phyloP scores from a whole-genome alignment of 2,113 vertebrate genomes.

The Pteropus alecto region DNA sequence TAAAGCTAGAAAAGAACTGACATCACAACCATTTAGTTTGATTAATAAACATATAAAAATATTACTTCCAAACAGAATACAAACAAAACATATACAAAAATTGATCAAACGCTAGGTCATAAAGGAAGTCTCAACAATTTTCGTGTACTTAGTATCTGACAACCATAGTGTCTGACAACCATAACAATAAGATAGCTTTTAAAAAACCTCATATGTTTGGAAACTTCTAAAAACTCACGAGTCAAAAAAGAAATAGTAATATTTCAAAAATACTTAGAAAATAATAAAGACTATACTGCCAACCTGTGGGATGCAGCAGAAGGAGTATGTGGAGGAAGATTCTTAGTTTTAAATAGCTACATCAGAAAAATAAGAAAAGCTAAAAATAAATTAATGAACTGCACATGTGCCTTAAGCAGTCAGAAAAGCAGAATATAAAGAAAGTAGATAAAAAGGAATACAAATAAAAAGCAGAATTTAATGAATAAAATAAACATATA shows the following conservation, averaged over 20 bases:
- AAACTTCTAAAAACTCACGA: constrained; percentile 9
- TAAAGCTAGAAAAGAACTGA: neutral
- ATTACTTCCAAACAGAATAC: neutral
- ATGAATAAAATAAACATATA: neutral
- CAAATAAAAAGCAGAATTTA: constrained; percentile 7
- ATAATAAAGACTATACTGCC: neutral
- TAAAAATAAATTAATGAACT: constrained; percentile 23
- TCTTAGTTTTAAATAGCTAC: neutral
- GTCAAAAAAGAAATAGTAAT: neutral
- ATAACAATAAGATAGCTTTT: neutral
- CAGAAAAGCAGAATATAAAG: neutral
- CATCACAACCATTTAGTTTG: neutral
- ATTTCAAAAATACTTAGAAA: neutral
- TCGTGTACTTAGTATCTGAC: neutral
- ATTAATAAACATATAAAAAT: neutral
- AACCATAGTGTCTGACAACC: neutral
- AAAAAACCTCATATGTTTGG: neutral
- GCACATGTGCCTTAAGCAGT: neutral
- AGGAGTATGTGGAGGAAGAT: neutral
- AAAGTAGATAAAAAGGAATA: neutral
- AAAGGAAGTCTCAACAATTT: constrained; percentile 2
- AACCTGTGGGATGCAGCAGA: neutral
- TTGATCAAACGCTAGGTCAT: neutral
- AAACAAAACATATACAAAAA: constrained; percentile 6
- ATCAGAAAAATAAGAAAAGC: neutral